A percentile compares a stretch with the other conserved stretches of the same genome.
Conservation (phyloP, 2,888 invertebrate genomes). For the Sinhomidia bicolor region DNA sequence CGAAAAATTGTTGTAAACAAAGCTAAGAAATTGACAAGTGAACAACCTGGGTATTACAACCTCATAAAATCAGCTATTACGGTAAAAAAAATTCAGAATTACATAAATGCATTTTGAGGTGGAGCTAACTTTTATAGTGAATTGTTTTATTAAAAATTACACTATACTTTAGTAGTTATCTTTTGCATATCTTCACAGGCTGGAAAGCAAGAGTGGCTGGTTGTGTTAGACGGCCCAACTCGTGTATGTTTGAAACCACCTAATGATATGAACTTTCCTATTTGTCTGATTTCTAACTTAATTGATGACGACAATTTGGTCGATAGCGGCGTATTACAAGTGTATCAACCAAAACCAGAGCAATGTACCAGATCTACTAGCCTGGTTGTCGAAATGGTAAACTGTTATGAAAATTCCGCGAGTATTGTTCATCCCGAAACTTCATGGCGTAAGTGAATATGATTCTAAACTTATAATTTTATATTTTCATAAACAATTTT, state of each 20-base stretch:
- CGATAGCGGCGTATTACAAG: not conserved
- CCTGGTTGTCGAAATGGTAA: not conserved
- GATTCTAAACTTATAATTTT: not conserved
- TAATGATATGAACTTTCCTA: not conserved
- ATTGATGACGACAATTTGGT: not conserved
- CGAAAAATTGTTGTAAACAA: not conserved
- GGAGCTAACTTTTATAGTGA: too few relatives aligned
- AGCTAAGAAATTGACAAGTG: not conserved
- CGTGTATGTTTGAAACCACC: not conserved
- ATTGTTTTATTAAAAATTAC: too few relatives aligned
- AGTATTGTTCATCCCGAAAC: not conserved
- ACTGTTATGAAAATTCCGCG: not conserved
- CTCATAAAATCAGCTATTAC: not conserved
- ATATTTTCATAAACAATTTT: not conserved
- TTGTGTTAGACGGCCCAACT: not conserved
- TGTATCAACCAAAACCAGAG: not conserved
- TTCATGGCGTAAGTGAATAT: not conserved
- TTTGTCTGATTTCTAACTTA: not conserved
- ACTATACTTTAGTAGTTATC: too few relatives aligned
- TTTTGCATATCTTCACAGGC: not conserved
- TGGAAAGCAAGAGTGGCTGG: not conserved
- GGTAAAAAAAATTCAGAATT: not conserved
- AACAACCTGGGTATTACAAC: not conserved
- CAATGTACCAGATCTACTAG: not conserved
- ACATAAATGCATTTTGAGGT: too few relatives aligned